These are phyloP conservation scores for Amphipyra berbera DNA, from an alignment of 2,888 invertebrate genomes.

Conservation along the genomic window DNA sequence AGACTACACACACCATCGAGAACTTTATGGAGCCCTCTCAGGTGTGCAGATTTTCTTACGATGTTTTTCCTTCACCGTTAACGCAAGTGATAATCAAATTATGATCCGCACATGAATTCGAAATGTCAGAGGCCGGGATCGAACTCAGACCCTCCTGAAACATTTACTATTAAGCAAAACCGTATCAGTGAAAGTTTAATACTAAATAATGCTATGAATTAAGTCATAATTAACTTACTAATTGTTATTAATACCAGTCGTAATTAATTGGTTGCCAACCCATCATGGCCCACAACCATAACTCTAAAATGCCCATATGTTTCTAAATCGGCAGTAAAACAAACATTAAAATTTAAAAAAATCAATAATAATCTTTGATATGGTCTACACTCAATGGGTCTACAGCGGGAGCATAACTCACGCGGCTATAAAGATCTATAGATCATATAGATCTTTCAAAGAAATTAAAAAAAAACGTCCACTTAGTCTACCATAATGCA, in stretches of 20 bases:
- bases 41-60: too few species aligned
- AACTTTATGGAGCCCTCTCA: too few species aligned
- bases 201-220: neutral
- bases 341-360: constrained; percentile 55
- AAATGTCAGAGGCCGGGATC: too few species aligned
- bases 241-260: constrained; percentile 28
- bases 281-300: constrained; percentile 7
- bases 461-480: constrained; percentile 84
- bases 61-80: too few species aligned
- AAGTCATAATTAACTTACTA: constrained; percentile 18
- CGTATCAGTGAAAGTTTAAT: too few species aligned
- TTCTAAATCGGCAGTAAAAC: constrained; percentile 26
- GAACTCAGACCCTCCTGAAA: too few species aligned
- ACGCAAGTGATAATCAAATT: too few species aligned
- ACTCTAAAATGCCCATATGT: constrained; percentile 20
- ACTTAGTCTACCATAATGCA: constrained; percentile 82
- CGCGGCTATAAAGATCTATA: constrained; percentile 82
- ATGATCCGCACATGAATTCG: too few species aligned
- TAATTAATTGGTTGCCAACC: constrained; percentile 37
- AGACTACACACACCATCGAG: too few species aligned
- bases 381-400: constrained; percentile 69
- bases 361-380: constrained; percentile 58
- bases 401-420: constrained; percentile 82
- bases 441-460: constrained; percentile 86
- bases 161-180: too few species aligned